Evolutionary conservation across 2,113 vertebrate genomes (phyloP).

Genomic region (Aphyosemion australe): DNA sequence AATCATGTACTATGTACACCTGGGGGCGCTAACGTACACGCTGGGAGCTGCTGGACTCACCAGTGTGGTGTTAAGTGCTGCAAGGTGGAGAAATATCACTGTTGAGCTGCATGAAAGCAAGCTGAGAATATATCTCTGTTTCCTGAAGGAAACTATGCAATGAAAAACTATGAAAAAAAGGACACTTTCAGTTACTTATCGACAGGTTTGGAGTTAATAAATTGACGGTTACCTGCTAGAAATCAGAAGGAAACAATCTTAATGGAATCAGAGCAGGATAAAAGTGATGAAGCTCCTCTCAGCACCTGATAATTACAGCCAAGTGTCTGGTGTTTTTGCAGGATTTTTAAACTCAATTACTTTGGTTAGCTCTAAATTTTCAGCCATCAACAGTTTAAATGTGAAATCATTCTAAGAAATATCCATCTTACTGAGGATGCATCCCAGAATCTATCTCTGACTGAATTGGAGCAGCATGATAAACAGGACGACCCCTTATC

Average conservation of each 20-base stretch:
- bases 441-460: constrained; percentile 1
- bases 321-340: constrained; percentile 19
- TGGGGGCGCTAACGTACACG: constrained; percentile 64
- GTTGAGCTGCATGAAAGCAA: constrained; percentile 24
- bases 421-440: not conserved
- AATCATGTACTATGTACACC: constrained; percentile 57
- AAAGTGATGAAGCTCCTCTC: constrained; percentile 15
- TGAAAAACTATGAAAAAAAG: too few species aligned
- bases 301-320: constrained; percentile 33
- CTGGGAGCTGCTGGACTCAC: constrained; percentile 18
- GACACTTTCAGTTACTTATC: too few species aligned
- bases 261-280: constrained; percentile 22
- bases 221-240: too few species aligned
- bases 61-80: constrained; percentile 28
- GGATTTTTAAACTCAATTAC: constrained; percentile 43
- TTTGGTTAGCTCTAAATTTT: constrained; percentile 4
- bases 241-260: constrained; percentile 1
- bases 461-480: constrained; percentile 10
- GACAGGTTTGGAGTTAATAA: not conserved
- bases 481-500: constrained; percentile 18
- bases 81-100: not conserved
- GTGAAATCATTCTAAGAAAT: constrained; percentile 7
- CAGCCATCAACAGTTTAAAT: constrained; percentile 1
- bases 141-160: not conserved
- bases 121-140: constrained; percentile 19